Evolutionary conservation across 1,140 invertebrate genomes (phyloP).

Genomic region (Penaeus indicus): DNA sequence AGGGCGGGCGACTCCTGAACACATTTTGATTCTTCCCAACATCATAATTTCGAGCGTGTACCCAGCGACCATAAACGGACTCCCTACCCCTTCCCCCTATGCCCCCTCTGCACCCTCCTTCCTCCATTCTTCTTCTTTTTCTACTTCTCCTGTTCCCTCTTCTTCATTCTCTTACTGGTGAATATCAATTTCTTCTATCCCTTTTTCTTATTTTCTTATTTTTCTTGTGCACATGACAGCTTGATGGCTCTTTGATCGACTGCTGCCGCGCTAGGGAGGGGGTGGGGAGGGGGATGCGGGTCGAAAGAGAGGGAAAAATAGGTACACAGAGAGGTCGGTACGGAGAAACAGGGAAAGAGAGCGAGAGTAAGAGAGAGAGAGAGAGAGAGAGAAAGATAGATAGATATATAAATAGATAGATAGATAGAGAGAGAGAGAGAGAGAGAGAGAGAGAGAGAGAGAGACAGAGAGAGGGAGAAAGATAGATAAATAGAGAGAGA

Average conservation of each 20-base stretch:
- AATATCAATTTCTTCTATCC: not conserved
- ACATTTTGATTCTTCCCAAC: no score
- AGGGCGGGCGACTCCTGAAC: no score
- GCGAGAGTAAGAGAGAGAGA: not conserved
- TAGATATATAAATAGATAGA: not conserved
- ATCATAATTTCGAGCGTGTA: not conserved
- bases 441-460: no score
- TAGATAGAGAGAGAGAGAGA: no score
- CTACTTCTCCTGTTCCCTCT: no score
- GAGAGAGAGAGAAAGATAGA: not conserved
- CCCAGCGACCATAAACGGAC: not conserved
- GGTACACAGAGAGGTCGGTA: not conserved
- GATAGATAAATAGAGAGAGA: no score
- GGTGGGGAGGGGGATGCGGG: not conserved
- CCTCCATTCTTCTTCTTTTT: not conserved
- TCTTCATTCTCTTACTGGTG: not conserved
- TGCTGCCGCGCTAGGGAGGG: no score
- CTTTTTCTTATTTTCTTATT: not conserved
- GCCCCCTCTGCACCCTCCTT: not conserved
- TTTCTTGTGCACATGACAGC: not conserved
- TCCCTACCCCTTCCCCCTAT: not conserved
- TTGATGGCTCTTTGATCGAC: not conserved
- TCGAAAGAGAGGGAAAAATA: not conserved
- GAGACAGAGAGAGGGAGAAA: no score
- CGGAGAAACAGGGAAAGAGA: not conserved